phyloP scores from a whole-genome alignment of 2,888 invertebrate species.

The Ormyrus pomaceus region DNA sequence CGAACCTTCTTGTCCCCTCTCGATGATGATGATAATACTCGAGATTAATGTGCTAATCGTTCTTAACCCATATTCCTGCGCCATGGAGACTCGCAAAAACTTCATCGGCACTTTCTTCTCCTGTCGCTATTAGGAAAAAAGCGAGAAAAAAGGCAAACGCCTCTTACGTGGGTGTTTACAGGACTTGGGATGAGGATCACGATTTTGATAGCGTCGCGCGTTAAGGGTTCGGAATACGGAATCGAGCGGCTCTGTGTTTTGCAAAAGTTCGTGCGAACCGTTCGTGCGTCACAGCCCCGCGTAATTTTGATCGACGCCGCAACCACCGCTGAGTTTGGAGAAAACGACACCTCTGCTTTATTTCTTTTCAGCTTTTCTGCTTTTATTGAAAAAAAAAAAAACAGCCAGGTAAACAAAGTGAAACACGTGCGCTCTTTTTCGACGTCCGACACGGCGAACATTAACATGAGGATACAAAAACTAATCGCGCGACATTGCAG shows the following conservation, averaged over 20 bases:
- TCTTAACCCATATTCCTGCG: conserved; percentile 50
- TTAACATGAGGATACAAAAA: conserved; percentile 31
- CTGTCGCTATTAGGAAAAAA: conserved; percentile 2
- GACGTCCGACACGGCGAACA: conserved; percentile 1
- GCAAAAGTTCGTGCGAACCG: conserved; percentile 25
- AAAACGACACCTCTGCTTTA: neutral
- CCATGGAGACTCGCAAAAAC: neutral
- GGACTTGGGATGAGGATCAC: conserved; percentile 43
- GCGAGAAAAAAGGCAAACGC: neutral
- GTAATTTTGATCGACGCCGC: conserved; percentile 14
- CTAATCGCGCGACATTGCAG: neutral
- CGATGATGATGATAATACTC: conserved; percentile 30
- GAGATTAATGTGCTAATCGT: conserved; percentile 51
- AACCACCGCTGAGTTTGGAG: neutral
- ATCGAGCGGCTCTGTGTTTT: conserved; percentile 24
- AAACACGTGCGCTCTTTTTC: neutral
- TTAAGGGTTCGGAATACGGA: conserved; percentile 40
- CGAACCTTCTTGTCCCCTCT: conserved; percentile 25
- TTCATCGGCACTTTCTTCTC: conserved; percentile 17
- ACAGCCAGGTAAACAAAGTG: neutral
- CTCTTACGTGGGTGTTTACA: neutral
- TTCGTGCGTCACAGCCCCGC: conserved; percentile 25
- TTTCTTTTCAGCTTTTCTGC: neutral
- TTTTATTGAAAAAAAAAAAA: conserved; percentile 9
- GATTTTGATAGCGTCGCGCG: conserved; percentile 12